Percentiles rank a stretch among this genome's conserved stretches.
phyloP scores from a whole-genome alignment of 2,113 vertebrate species.

The Grammatotria lemairii region DNA sequence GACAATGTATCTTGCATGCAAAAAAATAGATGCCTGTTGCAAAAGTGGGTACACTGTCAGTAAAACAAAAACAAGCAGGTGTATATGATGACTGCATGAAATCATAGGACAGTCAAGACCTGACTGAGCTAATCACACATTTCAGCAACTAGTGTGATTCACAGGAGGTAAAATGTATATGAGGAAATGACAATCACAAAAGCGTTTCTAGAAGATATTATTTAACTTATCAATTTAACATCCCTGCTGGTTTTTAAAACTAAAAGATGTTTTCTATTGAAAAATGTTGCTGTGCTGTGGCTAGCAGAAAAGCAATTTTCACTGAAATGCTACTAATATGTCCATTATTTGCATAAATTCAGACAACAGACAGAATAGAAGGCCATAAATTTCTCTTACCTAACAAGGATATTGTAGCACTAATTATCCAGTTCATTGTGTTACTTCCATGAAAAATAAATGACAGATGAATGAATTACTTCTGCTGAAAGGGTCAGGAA shows the following conservation, averaged over 20 bases:
- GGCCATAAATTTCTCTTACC: conserved; percentile 25
- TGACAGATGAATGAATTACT: background rate
- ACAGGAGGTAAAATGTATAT: background rate
- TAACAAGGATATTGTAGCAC: background rate
- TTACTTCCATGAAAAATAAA: background rate
- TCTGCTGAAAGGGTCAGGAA: background rate
- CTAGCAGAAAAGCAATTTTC: background rate
- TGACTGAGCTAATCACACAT: background rate
- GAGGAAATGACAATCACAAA: background rate
- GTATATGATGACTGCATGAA: background rate
- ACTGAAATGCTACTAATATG: background rate
- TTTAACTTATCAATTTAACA: background rate
- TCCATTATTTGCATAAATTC: background rate
- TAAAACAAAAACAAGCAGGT: background rate
- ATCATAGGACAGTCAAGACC: background rate
- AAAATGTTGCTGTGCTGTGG: background rate
- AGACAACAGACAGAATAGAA: background rate
- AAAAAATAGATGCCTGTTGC: background rate
- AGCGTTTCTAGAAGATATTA: background rate
- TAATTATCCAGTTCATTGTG: conserved; percentile 32
- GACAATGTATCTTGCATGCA: background rate
- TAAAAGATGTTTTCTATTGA: background rate
- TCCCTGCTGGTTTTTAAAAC: background rate
- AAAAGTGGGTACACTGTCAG: background rate
- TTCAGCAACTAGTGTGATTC: background rate